phyloP scores from a whole-genome alignment of 2,113 vertebrate species.

The Pelvicachromis taeniatus region DNA sequence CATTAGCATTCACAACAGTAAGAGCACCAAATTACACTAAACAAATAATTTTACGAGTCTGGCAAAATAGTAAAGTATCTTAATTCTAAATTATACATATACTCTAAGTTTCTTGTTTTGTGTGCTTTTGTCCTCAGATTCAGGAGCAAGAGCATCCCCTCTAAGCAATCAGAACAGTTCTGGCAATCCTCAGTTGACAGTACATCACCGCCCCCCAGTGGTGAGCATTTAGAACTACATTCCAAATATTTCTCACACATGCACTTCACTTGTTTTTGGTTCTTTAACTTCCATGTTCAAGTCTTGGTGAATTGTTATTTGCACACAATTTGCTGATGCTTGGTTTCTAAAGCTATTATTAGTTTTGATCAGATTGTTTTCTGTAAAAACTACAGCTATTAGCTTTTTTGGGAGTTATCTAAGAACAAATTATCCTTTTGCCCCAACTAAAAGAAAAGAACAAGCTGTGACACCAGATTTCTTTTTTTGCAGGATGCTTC shows the following conservation, averaged over 20 bases:
- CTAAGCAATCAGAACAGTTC: slow-evolving; percentile 42
- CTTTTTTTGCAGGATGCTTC: slow-evolving; percentile 56
- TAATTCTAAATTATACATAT: neutral
- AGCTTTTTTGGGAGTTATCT: neutral
- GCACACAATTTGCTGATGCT: neutral
- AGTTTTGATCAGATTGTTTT: neutral
- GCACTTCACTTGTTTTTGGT: neutral
- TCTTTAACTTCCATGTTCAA: neutral
- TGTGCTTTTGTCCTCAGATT: slow-evolving; percentile 28
- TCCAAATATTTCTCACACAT: neutral
- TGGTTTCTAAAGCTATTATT: neutral
- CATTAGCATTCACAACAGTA: slow-evolving; percentile 61
- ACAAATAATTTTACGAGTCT: neutral
- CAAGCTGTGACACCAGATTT: neutral
- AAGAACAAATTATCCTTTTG: neutral
- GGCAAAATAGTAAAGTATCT: neutral
- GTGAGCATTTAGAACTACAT: slow-evolving; percentile 38
- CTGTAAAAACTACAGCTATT: neutral
- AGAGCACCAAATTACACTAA: neutral
- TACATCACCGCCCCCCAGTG: slow-evolving; percentile 68
- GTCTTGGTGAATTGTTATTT: neutral
- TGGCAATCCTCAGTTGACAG: slow-evolving; percentile 54
- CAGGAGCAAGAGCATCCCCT: slow-evolving; percentile 55
- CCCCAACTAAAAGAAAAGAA: neutral
- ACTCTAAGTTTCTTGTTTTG: neutral